These are phyloP conservation scores for Coccyzus lansbergi DNA, from an alignment of 2,797 vertebrate species.

Conservation along the genomic window DNA sequence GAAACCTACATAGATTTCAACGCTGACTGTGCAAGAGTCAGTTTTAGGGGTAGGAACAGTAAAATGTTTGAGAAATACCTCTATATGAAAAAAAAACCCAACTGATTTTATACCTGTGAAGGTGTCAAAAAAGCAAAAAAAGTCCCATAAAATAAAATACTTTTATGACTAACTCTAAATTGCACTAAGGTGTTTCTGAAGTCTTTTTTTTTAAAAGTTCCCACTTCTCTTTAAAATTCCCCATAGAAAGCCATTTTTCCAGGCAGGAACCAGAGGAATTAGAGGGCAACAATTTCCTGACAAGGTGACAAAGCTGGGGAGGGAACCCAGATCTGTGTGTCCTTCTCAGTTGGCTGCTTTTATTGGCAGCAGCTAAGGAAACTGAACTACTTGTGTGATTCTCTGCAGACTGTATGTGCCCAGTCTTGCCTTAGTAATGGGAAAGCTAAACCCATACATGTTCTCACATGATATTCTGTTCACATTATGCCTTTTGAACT, in stretches of 20 bases:
- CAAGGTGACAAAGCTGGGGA: not conserved
- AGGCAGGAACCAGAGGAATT: not conserved
- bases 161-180: not conserved
- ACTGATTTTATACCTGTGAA: not conserved
- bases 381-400: slow-evolving; percentile 9
- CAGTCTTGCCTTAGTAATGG: not conserved
- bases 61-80: slow-evolving; percentile 18
- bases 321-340: slow-evolving; percentile 15
- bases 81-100: not conserved
- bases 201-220: not conserved
- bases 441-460: not conserved
- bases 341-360: slow-evolving; percentile 51
- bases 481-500: not conserved
- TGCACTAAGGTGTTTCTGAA: not conserved
- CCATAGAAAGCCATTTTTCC: not conserved
- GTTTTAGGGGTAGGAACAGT: not conserved
- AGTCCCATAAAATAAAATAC: not conserved
- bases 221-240: not conserved
- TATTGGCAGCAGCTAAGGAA: slow-evolving; percentile 38
- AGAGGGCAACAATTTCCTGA: not conserved
- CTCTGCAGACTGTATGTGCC: slow-evolving; percentile 6
- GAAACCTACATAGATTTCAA: slow-evolving; percentile 52
- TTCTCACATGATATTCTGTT: not conserved
- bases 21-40: not conserved
- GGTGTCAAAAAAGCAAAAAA: not conserved